Evolutionary conservation across 2,797 vertebrate genomes (phyloP).

Genomic region (Pagetopsis macropterus): DNA sequence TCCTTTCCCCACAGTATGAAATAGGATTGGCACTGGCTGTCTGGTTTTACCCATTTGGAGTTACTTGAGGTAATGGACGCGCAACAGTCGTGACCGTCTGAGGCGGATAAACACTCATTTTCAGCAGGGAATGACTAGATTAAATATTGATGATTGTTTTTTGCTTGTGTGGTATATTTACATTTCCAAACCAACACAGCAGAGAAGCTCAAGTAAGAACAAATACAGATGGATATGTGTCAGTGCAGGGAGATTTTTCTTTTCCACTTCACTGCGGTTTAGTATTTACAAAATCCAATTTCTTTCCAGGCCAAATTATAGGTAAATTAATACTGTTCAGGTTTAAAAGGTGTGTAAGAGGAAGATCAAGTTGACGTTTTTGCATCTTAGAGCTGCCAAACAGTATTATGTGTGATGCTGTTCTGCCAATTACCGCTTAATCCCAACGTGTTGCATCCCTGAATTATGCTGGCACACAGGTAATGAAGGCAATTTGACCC

Average conservation of each 20-base stretch:
- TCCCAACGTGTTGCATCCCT: constrained; percentile 22
- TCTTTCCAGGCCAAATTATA: constrained; percentile 12
- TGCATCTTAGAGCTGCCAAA: constrained; percentile 26
- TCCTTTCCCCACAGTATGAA: constrained; percentile 66
- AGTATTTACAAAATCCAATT: constrained; percentile 2
- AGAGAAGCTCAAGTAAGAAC: constrained; percentile 11
- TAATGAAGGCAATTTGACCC: constrained; percentile 27
- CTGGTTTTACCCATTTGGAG: constrained; percentile 45
- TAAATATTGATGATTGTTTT: constrained; percentile 57
- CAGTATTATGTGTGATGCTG: constrained; percentile 22
- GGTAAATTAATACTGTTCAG: constrained; percentile 11
- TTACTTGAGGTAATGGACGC: constrained; percentile 53
- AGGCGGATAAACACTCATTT: constrained; percentile 59
- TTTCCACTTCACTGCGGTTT: constrained; percentile 12
- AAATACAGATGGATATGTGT: constrained; percentile 25
- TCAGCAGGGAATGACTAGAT: constrained; percentile 47
- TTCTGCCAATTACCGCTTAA: constrained; percentile 53
- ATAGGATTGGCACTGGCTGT: constrained; percentile 66
- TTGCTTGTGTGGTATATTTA: constrained; percentile 41
- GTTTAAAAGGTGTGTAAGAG: constrained; percentile 26
- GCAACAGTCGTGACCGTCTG: constrained; percentile 51
- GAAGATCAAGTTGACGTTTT: constrained; percentile 12
- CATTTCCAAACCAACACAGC: constrained; percentile 31
- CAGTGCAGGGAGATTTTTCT: constrained; percentile 12
- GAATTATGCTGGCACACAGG: constrained; percentile 23